Base-by-base conservation (phyloP, 2,113 vertebrate genomes). In the Pampusana beccarii region DNA sequence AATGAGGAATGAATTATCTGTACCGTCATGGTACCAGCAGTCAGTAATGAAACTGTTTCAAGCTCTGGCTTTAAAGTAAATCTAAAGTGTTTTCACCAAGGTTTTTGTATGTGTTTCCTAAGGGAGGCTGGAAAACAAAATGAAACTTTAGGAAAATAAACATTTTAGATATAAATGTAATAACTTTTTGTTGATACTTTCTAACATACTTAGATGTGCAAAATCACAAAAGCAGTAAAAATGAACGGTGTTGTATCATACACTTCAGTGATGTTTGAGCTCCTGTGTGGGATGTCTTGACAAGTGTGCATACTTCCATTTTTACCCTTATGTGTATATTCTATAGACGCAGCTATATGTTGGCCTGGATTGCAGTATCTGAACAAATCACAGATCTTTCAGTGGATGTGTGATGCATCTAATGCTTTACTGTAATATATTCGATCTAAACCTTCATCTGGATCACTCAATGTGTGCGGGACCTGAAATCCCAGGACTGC, bases 1-100 rank as follows among this genome's bases (percentile, higher is more conserved):
- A 94, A 91, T 48, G 69, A 93, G 64, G 88, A 88, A 64, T 93
- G 82, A 97, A 88, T 81, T 95, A 88, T 88, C 67, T 92, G 4
- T 83, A 6, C 82, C 86, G 80, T 88, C 86, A 71, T 86, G 67
- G 64, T 88, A 72, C 53, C 80, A 88, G 53, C 53, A 69, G 65
- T 91, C 77, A 81, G 84, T 88, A 96, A 56, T 86, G 74, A 75
- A 93, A 86, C 73, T 72, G 33, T 79, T 96, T 79, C 92, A 89
- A 89, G 86, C 17, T 42, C 44, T 75, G 57, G 33, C 90, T 94
- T 88, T 78, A 79, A 92, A 93, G 75, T 89, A 81, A 79, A 92
- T 84, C 42, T 78, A 1, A 80, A 73, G 44, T 79, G 65, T 74
- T 93, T 92, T 78, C 60, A 80, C 60, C 78, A 75, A 40, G 66